These are phyloP conservation scores for Suricata suricatta DNA, from an alignment of 2,113 vertebrate species.

Conservation along the genomic window DNA sequence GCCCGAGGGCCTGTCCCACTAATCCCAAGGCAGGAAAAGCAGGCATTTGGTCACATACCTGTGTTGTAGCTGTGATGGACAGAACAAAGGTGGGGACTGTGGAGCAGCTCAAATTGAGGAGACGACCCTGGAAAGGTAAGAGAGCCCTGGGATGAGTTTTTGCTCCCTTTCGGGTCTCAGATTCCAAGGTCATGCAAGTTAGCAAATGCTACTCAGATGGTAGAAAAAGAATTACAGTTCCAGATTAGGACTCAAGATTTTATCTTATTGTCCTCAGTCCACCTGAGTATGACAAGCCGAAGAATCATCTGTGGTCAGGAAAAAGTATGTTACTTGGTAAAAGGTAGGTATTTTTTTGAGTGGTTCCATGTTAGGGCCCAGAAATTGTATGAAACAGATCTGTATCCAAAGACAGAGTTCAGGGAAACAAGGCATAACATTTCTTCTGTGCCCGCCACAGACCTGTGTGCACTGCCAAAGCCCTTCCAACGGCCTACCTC, in stretches of 20 bases:
- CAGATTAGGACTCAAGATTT: not conserved
- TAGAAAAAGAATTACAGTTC: not conserved
- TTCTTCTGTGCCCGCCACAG: not conserved
- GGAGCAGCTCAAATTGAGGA: constrained; percentile 98
- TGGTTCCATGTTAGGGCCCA: not conserved
- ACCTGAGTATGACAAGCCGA: not conserved
- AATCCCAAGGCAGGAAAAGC: not conserved
- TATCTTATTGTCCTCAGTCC: not conserved
- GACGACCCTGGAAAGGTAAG: constrained; percentile 90
- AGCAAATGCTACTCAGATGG: not conserved
- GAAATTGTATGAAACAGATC: not conserved
- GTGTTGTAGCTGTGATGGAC: constrained; percentile 98
- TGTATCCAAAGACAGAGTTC: not conserved
- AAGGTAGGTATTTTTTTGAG: not conserved
- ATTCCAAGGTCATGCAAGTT: not conserved
- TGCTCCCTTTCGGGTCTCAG: not conserved
- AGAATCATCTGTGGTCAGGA: not conserved
- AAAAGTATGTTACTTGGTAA: not conserved
- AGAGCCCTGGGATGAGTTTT: not conserved
- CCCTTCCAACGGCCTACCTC: constrained; percentile 86
- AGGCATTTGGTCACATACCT: constrained; percentile 84
- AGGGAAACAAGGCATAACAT: not conserved
- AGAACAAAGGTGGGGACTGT: constrained; percentile 98
- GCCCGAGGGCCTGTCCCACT: not conserved
- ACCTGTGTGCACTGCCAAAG: no score